Base-by-base conservation (phyloP, 2,113 vertebrate species). In the Acanthisitta chloris region DNA sequence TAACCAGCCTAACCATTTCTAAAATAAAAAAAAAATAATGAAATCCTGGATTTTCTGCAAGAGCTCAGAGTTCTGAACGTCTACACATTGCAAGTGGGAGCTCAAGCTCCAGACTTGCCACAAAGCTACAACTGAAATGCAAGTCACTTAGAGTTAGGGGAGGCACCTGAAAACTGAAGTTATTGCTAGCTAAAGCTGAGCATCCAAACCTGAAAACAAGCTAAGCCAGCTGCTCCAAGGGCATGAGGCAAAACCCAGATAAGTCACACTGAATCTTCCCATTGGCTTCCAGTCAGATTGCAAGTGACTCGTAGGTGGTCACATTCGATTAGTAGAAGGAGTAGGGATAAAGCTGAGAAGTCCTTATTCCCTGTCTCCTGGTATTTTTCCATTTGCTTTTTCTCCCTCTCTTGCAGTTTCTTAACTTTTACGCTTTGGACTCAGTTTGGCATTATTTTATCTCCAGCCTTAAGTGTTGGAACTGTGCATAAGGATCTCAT, bases 361-460 rank as follows among this genome's bases (percentile, higher is more conserved):
- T 62, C 71, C 62, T 87, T 23, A 14, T 73, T 85, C 36, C 38
- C 48, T 6, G 3, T 16, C 34, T 64, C 62, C 34, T 92, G 59
- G 46, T 42, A 49, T 90, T 91, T 95, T 90, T 94, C 92, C 74
- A 67, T 90, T 94, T 83, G 71, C n/a, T 58, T 17, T 77, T 83
- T 58, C 72, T 85, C 54, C 25, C 67, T 42, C 31, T 85, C 34
- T 45, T 82, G 46, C 52, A 31, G 69, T 91, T 92, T 69, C 74
- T 89, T 71, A 19, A 5, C 21, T 91, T 88, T 36, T 51, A 18
- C 43, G 48, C 81, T 96, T 70, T 78, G 85, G 54, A 43, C 38
- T 73, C 38, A n/a, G 58, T 72, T 91, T 92, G 79, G 82, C 64
- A 36, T 83, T 92, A 82, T 92, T 90, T 62, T 81, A 86, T 86